Percentiles rank a stretch among this genome's conserved stretches.
Conservation (phyloP, 2,113 vertebrate species). For the Montifringilla adamsi region DNA sequence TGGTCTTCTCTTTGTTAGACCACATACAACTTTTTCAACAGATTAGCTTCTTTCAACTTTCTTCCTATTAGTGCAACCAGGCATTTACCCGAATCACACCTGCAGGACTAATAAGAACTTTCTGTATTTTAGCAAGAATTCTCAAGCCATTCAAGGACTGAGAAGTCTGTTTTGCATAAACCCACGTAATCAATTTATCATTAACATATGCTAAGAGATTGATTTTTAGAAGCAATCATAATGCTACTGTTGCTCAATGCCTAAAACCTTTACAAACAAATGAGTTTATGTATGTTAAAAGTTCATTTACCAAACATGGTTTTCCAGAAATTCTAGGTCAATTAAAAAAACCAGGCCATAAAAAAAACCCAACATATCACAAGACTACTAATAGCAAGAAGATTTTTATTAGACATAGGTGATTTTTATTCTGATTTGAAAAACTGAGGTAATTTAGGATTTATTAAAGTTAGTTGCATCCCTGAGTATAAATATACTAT, state of each 20-base stretch:
- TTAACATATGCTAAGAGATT: background rate
- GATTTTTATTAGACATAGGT: background rate
- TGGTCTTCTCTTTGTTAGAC: background rate
- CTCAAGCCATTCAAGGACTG: background rate
- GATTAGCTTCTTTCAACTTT: background rate
- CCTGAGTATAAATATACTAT: background rate
- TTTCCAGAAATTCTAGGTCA: background rate
- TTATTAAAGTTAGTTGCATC: background rate
- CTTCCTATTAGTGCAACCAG: background rate
- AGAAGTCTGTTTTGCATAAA: background rate
- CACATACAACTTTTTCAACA: background rate
- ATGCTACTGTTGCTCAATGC: background rate
- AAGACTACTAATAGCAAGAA: background rate
- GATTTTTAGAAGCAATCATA: background rate
- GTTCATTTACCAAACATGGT: background rate
- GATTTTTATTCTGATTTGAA: background rate
- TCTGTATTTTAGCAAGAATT: background rate
- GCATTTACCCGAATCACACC: background rate
- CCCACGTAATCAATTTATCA: background rate
- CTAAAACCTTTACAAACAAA: background rate
- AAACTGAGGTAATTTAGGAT: background rate
- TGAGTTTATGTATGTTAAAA: background rate
- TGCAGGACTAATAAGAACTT: background rate
- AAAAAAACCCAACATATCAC: background rate
- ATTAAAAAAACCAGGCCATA: background rate